Conservation (phyloP, 2,888 invertebrate genomes). For the Andrena bucephala region DNA sequence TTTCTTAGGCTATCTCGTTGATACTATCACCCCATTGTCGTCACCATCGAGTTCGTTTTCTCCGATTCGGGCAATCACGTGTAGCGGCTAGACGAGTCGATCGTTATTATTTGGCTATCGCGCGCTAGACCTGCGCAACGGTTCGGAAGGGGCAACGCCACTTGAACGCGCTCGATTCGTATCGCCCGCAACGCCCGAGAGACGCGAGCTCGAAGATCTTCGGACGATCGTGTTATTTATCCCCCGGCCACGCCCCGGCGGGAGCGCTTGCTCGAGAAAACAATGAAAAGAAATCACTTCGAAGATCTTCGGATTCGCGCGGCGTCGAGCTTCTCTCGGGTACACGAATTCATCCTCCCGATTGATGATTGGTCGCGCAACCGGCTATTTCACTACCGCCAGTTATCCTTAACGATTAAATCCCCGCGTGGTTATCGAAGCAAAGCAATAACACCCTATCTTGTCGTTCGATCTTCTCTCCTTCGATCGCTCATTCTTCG, state of each 20-base stretch:
- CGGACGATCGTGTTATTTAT: slow-evolving; percentile 29
- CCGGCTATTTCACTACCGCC: slow-evolving; percentile 83
- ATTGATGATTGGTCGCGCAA: slow-evolving; percentile 80
- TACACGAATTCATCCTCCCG: slow-evolving; percentile 58
- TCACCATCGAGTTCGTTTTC: slow-evolving; percentile 66
- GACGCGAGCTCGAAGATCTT: slow-evolving; percentile 20
- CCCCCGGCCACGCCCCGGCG: background rate
- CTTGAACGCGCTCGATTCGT: slow-evolving; percentile 21
- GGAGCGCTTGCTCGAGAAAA: background rate
- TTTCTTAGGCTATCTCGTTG: slow-evolving; percentile 72
- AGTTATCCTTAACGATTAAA: slow-evolving; percentile 67
- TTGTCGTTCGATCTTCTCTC: slow-evolving; percentile 24
- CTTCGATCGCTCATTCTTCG: slow-evolving; percentile 13
- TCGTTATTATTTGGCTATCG: slow-evolving; percentile 16
- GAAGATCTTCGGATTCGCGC: slow-evolving; percentile 42
- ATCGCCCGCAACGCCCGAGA: background rate
- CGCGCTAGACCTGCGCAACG: slow-evolving; percentile 31
- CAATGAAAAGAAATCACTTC: slow-evolving; percentile 5
- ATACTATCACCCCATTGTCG: slow-evolving; percentile 71
- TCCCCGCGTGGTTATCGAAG: slow-evolving; percentile 41
- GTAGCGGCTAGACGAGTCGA: slow-evolving; percentile 43
- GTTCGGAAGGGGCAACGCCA: slow-evolving; percentile 10
- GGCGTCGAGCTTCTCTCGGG: background rate
- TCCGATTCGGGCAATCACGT: slow-evolving; percentile 60
- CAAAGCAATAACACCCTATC: slow-evolving; percentile 42